phyloP scores from a whole-genome alignment of 2,888 invertebrate species.

The Argyresthia albistria region DNA sequence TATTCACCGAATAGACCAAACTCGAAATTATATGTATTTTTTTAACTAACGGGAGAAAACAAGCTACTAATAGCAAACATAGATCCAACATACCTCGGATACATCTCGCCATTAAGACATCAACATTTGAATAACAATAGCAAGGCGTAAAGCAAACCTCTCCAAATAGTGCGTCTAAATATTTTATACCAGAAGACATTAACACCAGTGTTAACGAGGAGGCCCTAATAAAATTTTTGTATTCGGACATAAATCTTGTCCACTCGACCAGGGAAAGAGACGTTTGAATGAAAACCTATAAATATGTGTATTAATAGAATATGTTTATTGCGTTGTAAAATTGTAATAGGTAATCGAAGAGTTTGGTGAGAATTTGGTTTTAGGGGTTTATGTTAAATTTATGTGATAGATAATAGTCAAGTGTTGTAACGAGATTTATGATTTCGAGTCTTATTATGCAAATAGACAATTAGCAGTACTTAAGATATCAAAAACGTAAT shows the following conservation, averaged over 20 bases:
- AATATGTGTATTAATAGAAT: conserved; percentile 49
- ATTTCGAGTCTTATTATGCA: background rate
- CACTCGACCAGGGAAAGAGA: conserved; percentile 28
- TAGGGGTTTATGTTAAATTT: background rate
- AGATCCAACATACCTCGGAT: background rate
- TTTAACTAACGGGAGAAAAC: too few species aligned
- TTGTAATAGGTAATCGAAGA: conserved; percentile 19
- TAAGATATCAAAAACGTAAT: background rate
- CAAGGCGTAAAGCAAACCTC: conserved; percentile 40
- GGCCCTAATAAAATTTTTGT: conserved; percentile 57
- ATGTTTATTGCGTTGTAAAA: conserved; percentile 45
- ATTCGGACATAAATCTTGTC: conserved; percentile 53
- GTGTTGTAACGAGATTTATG: background rate
- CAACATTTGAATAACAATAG: conserved; percentile 56
- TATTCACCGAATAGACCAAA: too few species aligned
- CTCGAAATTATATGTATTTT: too few species aligned
- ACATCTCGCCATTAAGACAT: conserved; percentile 27
- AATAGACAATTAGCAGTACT: background rate
- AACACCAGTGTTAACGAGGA: conserved; percentile 66
- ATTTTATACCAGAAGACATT: conserved; percentile 50
- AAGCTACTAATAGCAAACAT: too few species aligned
- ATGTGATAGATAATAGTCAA: conserved; percentile 1
- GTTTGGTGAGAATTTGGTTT: background rate
- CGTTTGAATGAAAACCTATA: conserved; percentile 48
- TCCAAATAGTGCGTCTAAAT: conserved; percentile 26